phyloP scores from a whole-genome alignment of 1,140 invertebrate species.

The Octopus bimaculoides region DNA sequence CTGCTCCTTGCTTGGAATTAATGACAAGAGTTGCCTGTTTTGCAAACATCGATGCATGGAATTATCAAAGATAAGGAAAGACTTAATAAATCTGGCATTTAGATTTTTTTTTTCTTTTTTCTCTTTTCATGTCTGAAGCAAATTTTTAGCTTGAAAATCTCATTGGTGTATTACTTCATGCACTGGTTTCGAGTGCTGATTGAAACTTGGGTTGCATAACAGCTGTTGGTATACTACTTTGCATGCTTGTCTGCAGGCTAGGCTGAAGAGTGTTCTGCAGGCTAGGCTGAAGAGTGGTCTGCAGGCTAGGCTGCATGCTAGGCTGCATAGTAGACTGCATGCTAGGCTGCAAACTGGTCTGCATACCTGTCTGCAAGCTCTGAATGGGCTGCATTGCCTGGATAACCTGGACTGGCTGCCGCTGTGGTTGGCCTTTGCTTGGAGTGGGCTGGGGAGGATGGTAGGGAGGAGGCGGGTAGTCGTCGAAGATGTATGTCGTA shows the following conservation, averaged over 20 bases:
- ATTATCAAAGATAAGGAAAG: background rate
- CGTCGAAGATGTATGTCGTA: conserved; percentile 41
- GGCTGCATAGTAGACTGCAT: background rate
- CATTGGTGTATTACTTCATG: background rate
- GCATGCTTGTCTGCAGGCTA: background rate
- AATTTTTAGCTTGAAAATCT: background rate
- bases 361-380: background rate
- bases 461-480: conserved; percentile 49
- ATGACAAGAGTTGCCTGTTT: no score
- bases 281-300: background rate
- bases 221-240: background rate
- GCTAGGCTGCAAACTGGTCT: background rate
- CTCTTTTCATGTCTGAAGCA: background rate
- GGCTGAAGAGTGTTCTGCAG: background rate
- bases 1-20: no score
- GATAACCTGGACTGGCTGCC: conserved; percentile 9
- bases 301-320: background rate
- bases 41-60: no score
- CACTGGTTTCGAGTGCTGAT: no score
- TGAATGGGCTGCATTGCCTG: conserved; percentile 4
- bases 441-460: conserved; percentile 32
- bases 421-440: background rate
- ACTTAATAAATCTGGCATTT: background rate
- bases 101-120: background rate
- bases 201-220: no score